phyloP scores from a whole-genome alignment of 2,888 invertebrate species.

The Hydropsyche betteni region DNA sequence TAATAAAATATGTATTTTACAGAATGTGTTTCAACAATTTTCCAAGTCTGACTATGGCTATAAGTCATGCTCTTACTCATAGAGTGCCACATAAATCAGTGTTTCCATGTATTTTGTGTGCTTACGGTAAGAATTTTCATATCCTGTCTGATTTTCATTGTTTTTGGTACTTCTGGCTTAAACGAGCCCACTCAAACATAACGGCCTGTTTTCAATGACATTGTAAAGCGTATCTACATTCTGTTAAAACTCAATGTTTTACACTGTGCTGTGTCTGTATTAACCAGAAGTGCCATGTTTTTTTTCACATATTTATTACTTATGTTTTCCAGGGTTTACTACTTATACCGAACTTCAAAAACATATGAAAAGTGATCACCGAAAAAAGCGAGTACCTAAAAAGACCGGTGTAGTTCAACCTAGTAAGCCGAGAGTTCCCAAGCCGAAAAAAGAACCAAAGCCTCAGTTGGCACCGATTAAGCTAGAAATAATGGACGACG shows the following conservation, averaged over 20 bases:
- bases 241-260: no score
- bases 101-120: constrained; percentile 49
- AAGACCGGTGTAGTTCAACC: neutral
- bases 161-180: constrained; percentile 46
- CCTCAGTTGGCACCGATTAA: neutral
- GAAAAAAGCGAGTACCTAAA: neutral
- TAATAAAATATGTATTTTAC: constrained; percentile 19
- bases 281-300: neutral
- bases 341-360: constrained; percentile 45
- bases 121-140: constrained; percentile 41
- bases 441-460: neutral
- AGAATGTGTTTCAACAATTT: constrained; percentile 44
- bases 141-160: neutral
- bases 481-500: constrained; percentile 36
- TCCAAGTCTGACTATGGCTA: constrained; percentile 32
- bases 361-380: constrained; percentile 46
- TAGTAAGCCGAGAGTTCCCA: neutral
- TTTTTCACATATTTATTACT: neutral
- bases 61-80: constrained; percentile 46
- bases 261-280: no score
- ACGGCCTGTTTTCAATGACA: no score
- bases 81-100: constrained; percentile 44
- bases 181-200: neutral
- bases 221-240: no score
- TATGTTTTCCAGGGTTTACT: constrained; percentile 44